Evolutionary conservation across 2,113 vertebrate genomes (phyloP), one percentile per base, ranked within the genome.

Genomic region (Vicugna pacos): DNA sequence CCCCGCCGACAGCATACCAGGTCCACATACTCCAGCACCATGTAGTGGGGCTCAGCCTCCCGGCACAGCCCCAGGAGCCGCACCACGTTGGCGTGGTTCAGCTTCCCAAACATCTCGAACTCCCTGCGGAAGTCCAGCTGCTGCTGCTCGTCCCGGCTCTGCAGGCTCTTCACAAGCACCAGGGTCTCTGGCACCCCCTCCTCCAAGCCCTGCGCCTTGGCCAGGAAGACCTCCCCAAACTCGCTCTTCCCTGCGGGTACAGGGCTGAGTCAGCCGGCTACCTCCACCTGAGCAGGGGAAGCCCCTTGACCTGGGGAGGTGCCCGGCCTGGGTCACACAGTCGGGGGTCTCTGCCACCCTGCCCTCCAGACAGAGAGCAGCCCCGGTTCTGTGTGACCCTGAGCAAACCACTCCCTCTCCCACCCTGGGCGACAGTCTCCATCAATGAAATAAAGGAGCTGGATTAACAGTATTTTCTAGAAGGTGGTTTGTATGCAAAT

Each of bases 21-120:
- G 97, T 99, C 99, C 56, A 99, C 99, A 1, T 99, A 99, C 97
- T 99, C 99, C 96, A 99, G 98, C 97, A 99, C 99, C 98, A 99
- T 99, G 98, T 99, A 99, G 97, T 99, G 99, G 0, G 99, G 99
- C 94, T 99, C 99, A 0, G 98, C 98, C 97, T 99, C 99, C 0
- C 99, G 98, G 96, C 99, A 99, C 96, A 99, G 98, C 38, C 99
- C 99, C 98, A 99, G 95, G 73, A 99, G 98, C 38, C 99, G 99
- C 89, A 99, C 99, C 11, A 99, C 98, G 0, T 99, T 99, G 97
- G 98, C 62, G 24, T 99, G 99, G 97, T 98, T 99, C 94, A 99
- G 99, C 98, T 99, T 99, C 96, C 99, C 98, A 17, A 99, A 99
- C 99, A 99, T 99, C 96, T 99, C 99, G 0, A 99, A 98, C 97